Evolutionary conservation across 2,888 invertebrate species (phyloP).

Genomic region (Lycocerus yunnanus): DNA sequence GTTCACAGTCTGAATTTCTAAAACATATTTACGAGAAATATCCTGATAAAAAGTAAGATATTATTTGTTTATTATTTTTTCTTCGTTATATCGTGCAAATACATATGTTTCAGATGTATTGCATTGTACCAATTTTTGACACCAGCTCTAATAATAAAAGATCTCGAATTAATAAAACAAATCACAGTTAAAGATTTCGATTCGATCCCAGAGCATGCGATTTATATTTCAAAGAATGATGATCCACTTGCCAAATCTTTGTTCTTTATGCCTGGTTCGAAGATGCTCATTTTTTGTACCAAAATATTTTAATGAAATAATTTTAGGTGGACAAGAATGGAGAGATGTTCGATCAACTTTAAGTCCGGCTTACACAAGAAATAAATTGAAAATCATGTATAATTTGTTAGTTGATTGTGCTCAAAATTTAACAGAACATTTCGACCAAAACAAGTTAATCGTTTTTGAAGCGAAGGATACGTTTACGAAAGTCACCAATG

Average conservation of each 20-base stretch:
- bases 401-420: slow-evolving; percentile 32
- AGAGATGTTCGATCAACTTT: slow-evolving; percentile 32
- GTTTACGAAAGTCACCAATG: slow-evolving; percentile 49
- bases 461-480: slow-evolving; percentile 6
- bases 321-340: slow-evolving; percentile 23
- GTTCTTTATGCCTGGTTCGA: neutral
- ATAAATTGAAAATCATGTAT: slow-evolving; percentile 36
- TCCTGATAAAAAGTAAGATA: neutral
- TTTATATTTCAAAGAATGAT: neutral
- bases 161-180: neutral
- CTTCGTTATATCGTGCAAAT: fast-evolving
- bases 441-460: slow-evolving; percentile 4
- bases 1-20: neutral
- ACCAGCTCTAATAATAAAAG: neutral
- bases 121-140: neutral
- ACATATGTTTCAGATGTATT: neutral
- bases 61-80: neutral
- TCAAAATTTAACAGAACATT: slow-evolving; percentile 26
- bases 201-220: neutral
- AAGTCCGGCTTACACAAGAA: slow-evolving; percentile 36
- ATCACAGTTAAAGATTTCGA: neutral
- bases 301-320: neutral
- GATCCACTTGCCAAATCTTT: neutral
- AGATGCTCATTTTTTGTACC: fast-evolving
- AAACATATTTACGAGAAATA: neutral